These are phyloP conservation scores for Mormyrops boulengeri DNA, from an alignment of 2,797 vertebrate genomes.

Conservation along the genomic window DNA sequence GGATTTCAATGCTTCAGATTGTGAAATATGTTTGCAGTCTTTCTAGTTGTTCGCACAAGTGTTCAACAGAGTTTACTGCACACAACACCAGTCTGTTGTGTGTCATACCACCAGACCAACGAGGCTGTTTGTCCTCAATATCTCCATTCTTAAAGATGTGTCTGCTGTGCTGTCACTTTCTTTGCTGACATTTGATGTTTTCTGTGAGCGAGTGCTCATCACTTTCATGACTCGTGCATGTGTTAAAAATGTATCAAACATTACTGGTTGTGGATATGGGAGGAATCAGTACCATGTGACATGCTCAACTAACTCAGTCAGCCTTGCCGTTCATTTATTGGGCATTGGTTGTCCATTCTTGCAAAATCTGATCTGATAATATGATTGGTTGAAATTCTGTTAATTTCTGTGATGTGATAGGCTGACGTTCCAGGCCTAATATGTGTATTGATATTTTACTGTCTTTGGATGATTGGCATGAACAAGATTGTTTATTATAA, in stretches of 20 bases:
- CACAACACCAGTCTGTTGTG: not conserved
- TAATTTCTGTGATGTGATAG: not conserved
- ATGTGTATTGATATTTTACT: not conserved
- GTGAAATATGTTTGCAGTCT: not conserved
- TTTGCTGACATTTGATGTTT: not conserved
- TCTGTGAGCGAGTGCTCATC: not conserved
- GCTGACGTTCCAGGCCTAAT: not conserved
- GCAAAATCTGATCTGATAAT: not conserved
- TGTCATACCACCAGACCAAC: not conserved
- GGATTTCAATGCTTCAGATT: not conserved
- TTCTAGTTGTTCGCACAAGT: not conserved
- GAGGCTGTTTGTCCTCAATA: not conserved
- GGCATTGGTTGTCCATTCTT: not conserved
- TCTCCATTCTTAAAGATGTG: not conserved
- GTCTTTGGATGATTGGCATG: not conserved
- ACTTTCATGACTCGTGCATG: not conserved
- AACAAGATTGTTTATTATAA: not conserved
- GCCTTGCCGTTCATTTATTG: not conserved
- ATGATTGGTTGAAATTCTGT: not conserved
- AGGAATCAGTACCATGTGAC: not conserved
- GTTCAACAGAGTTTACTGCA: not conserved
- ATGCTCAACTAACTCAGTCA: not conserved
- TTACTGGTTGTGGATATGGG: not conserved
- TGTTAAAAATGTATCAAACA: not conserved
- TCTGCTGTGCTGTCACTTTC: not conserved